Evolutionary conservation across 92 coral and sea anemone genomes (phyloP), one percentile per base, ranked within the genome.

Genomic region (Phenganax subtilis): DNA sequence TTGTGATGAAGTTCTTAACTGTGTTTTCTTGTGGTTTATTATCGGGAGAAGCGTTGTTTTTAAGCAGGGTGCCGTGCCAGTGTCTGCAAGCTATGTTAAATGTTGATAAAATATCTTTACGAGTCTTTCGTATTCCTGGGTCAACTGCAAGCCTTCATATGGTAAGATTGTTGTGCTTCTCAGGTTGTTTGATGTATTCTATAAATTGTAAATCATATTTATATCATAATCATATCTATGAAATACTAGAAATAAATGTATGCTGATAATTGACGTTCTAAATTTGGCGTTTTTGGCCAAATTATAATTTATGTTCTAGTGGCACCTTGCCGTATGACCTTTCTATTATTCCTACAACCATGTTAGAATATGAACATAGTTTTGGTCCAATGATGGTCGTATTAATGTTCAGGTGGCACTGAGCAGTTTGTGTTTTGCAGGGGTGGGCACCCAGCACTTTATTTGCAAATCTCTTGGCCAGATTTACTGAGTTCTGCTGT

Each of bases 1-100:
- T 59, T 7, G 47, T 58, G 30, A 15, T 12, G 10, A 76, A 76
- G 81, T 76, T 76, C 30, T 55, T 76, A 12, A 53, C 81, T 7
- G 81, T 76, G 44, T 59, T 76, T 60, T 76, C 81, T 7, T 58
- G 69, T 44, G 81, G 81, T 31, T 47, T 76, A 69, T 69, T 76
- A 8, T 12, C 81, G 25, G 81, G 81, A 58, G 70, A 76, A 56
- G 66, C 68, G 37, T 53, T 76, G 7, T 76, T 29, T 30, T 55
- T 76, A 17, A 76, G 81, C 81, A 76, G 81, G 59, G 53, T 70
- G 11, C 81, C 51, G 11, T 57, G 8, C 25, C 60, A 61, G 37
- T 57, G 81, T 76, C 9, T 76, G 70, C 54, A 57, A 9, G 81
- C 81, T 0, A 59, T 76, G 81, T 8, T 61, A 3, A 76, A 76